phyloP scores from a whole-genome alignment of 2,888 invertebrate species.

The Caenorhabditis angaria region DNA sequence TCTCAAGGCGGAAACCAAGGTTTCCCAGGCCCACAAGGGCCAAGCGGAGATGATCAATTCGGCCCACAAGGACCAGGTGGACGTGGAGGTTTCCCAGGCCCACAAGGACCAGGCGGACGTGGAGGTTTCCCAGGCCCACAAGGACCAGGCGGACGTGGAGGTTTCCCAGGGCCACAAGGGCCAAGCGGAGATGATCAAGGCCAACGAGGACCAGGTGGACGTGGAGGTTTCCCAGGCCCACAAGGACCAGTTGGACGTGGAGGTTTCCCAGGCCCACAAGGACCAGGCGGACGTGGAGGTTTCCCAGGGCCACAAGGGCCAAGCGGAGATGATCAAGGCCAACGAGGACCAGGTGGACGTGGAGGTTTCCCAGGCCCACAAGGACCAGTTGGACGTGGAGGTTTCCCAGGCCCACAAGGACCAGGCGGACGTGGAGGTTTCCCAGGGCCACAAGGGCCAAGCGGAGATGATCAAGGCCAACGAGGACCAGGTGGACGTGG shows the following conservation, averaged over 20 bases:
- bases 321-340: not conserved
- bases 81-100: not conserved
- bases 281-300: constrained; percentile 4
- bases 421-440: not conserved
- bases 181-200: not conserved
- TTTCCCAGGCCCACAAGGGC: constrained; percentile 17
- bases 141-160: not conserved
- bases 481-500: not conserved
- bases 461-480: not conserved
- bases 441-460: constrained; percentile 16
- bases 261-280: not conserved
- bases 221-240: constrained; percentile 1
- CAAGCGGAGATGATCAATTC: constrained; percentile 8
- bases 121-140: not conserved
- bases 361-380: constrained; percentile 5
- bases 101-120: not conserved
- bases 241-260: constrained; percentile 7
- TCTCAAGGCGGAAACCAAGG: constrained; percentile 10
- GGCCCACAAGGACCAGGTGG: constrained; percentile 1
- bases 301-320: constrained; percentile 7
- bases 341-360: not conserved
- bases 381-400: constrained; percentile 6
- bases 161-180: not conserved
- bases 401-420: not conserved
- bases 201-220: constrained; percentile 11